A percentile compares a stretch with the other conserved stretches of the same genome.
Evolutionary conservation across 2,797 vertebrate genomes (phyloP).

Genomic region (Squalus acanthias): DNA sequence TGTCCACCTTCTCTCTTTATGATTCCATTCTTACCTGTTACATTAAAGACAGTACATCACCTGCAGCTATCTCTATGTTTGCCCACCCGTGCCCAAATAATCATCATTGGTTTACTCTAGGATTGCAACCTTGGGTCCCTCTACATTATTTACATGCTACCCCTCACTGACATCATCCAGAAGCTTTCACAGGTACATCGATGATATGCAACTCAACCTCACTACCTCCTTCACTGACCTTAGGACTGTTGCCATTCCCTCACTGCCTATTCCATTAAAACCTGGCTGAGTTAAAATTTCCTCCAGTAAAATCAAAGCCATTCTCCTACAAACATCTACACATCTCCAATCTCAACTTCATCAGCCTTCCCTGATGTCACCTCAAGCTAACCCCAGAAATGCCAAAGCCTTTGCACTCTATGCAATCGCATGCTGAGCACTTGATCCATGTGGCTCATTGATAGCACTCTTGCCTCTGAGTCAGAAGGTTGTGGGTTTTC

Average conservation of each 20-base stretch:
- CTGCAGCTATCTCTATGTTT: not conserved
- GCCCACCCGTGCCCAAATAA: not conserved
- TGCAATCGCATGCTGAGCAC: not conserved
- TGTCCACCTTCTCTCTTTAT: not conserved
- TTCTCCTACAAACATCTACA: not conserved
- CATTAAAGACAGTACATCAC: not conserved
- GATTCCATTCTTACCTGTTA: not conserved
- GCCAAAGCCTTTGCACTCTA: not conserved
- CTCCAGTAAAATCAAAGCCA: not conserved
- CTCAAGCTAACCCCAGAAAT: not conserved
- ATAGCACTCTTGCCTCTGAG: not conserved
- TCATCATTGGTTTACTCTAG: not conserved
- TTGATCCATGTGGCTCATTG: not conserved
- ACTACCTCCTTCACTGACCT: not conserved
- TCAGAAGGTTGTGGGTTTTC: not conserved
- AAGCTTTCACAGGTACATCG: not conserved
- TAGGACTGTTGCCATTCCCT: not conserved
- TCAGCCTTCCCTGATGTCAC: not conserved
- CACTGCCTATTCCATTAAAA: not conserved
- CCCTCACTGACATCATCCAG: not conserved
- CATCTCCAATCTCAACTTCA: not conserved
- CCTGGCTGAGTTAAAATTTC: not conserved
- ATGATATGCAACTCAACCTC: not conserved
- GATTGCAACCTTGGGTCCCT: not conserved
- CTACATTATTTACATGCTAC: not conserved